Evolutionary conservation across 2,113 vertebrate species (phyloP).

Genomic region (Syngnathus floridae): DNA sequence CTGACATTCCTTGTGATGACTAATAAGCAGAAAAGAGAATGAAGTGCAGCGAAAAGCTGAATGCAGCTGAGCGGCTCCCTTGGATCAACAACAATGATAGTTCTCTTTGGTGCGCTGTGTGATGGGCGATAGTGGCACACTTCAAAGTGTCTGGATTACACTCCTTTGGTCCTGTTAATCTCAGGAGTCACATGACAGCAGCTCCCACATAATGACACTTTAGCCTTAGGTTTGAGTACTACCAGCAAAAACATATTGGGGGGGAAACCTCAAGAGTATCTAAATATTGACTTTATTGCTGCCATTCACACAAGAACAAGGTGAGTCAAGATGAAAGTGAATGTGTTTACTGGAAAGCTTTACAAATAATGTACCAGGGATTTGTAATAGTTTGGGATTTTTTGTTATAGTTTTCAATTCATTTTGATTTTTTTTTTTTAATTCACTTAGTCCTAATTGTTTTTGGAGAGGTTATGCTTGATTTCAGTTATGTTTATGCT

Average conservation of each 20-base stretch:
- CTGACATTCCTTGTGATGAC: conserved; percentile 21
- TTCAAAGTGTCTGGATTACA: conserved; percentile 55
- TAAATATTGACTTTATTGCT: conserved; percentile 41
- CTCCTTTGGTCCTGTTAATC: conserved; percentile 45
- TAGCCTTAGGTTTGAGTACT: conserved; percentile 18
- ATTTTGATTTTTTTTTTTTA: too few relatives aligned
- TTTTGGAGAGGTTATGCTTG: too few relatives aligned
- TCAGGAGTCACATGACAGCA: conserved; percentile 43
- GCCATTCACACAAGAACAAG: conserved; percentile 19
- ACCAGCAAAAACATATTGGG: conserved; percentile 20
- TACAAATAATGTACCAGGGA: conserved; percentile 4
- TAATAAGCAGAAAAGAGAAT: conserved; percentile 25
- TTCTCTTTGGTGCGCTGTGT: conserved; percentile 19
- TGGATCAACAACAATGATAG: conserved; percentile 42
- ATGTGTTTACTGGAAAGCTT: background rate
- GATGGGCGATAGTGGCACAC: conserved; percentile 31
- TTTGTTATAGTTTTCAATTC: too few relatives aligned
- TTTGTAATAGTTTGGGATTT: too few relatives aligned
- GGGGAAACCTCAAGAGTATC: conserved; percentile 5
- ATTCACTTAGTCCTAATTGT: too few relatives aligned
- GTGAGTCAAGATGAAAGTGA: conserved; percentile 18
- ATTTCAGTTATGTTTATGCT: too few relatives aligned
- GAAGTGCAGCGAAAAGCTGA: conserved; percentile 38
- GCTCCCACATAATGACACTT: conserved; percentile 18
- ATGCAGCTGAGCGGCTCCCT: conserved; percentile 23